phyloP scores from a whole-genome alignment of 2,797 vertebrate genomes.

The Saxicola maurus region DNA sequence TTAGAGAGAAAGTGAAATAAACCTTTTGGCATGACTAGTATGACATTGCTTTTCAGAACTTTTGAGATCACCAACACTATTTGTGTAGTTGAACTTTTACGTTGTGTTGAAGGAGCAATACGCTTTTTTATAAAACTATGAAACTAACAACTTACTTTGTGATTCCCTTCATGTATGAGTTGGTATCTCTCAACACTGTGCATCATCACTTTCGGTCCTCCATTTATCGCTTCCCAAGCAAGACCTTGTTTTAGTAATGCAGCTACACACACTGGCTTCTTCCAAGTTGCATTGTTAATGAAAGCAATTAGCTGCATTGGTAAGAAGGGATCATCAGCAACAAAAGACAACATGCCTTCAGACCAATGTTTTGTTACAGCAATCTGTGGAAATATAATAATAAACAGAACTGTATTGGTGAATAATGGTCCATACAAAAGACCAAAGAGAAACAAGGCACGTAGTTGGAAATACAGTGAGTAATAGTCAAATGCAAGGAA shows the following conservation, averaged over 20 bases:
- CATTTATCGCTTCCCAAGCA: background rate
- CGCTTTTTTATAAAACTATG: background rate
- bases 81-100: background rate
- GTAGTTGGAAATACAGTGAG: background rate
- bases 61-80: rapidly evolving
- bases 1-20: rapidly evolving
- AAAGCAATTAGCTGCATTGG: background rate
- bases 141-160: background rate
- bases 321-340: background rate
- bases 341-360: background rate
- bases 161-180: background rate
- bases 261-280: background rate
- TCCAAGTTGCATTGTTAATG: background rate
- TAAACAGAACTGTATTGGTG: background rate
- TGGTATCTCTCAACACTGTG: background rate
- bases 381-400: background rate
- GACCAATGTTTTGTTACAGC: background rate
- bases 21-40: background rate
- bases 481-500: background rate
- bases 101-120: background rate
- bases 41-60: rapidly evolving
- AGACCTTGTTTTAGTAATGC: background rate
- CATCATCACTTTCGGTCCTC: background rate
- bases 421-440: background rate
- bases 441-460: background rate